Conservation (phyloP, 2,113 vertebrate genomes). For the Mungos mungo region DNA sequence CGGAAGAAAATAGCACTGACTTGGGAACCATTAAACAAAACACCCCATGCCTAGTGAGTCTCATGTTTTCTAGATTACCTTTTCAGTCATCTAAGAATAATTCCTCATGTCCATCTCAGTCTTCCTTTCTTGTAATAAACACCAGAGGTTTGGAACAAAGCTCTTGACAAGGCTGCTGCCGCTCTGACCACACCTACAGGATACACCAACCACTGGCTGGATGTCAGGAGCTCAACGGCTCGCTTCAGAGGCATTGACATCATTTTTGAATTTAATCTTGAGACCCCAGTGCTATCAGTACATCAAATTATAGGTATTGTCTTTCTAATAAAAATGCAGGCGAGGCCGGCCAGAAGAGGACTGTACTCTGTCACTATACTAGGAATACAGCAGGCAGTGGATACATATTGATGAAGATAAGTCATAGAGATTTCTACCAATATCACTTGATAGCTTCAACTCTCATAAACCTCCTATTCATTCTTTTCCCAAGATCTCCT, state of each 20-base stretch:
- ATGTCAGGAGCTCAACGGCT: neutral
- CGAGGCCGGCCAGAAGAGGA: neutral
- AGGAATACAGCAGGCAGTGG: neutral
- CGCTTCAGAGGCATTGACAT: neutral
- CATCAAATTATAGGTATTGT: neutral
- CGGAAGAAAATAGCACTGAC: slow-evolving; percentile 59
- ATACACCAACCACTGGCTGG: neutral
- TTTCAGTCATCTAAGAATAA: slow-evolving; percentile 32
- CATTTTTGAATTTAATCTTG: neutral
- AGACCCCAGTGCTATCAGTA: neutral
- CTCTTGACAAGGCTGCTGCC: neutral
- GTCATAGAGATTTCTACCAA: neutral
- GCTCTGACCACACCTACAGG: neutral
- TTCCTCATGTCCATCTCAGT: neutral
- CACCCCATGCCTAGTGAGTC: neutral
- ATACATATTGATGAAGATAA: neutral
- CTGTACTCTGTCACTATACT: neutral
- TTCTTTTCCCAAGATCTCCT: neutral
- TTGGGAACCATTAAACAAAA: slow-evolving; percentile 59
- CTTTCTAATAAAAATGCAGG: slow-evolving; percentile 5
- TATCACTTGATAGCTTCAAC: neutral
- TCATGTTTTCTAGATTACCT: slow-evolving; percentile 42
- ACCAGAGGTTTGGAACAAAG: neutral
- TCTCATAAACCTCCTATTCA: neutral
- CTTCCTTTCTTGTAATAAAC: neutral